Base-by-base conservation (phyloP, 2,797 vertebrate species). In the Pipistrellus pipistrellus region DNA sequence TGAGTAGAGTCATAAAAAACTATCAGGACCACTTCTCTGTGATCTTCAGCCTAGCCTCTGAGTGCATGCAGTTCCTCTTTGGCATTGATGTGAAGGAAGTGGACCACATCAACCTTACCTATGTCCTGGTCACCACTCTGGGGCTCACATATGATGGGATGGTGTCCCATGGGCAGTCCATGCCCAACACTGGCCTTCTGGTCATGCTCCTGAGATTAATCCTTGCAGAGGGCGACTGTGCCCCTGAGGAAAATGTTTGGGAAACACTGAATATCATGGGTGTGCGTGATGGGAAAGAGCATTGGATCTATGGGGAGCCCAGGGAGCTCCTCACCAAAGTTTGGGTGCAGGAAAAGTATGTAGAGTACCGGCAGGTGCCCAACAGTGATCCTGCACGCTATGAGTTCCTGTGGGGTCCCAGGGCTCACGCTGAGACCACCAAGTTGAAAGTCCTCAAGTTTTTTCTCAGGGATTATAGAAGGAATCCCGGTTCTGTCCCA, bases 31-130 rank as follows among this genome's bases (percentile, higher is more conserved):
- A 30, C 27, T 94, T 83, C 27, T 12, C 62, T 2, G 3, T 32
- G 25, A 53, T 94, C 46, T 51, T 72, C 15, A 12, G 51, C 3
- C 35, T 25, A 8, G 62, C 44, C 2, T 66, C 7, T 8, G 20
- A 86, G 59, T 86, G 25, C n/a, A 10, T 94, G 51, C 69, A 57
- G n/a, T 38, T 86, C n/a, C 10, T 72, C n/a, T 92, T 71, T 71
- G 85, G 90, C 4, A 4, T 92, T 38, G 32, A 55, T 0, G 72
- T 75, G 46, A 51, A 75, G 10, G 30, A 75, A 18, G 62, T 66
- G 30, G 62, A 66, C 15, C 62, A n/a, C n/a, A 18, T 7, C 14
- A n/a, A 66, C 62, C n/a, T n/a, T 30, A n/a, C 62, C 62, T 66
- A 66, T 66, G 62, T 66, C 62, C 62, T 66, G 62, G 62, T 66